Evolutionary conservation across 2,113 vertebrate species (phyloP).

Genomic region (Mystacornis crossleyi): DNA sequence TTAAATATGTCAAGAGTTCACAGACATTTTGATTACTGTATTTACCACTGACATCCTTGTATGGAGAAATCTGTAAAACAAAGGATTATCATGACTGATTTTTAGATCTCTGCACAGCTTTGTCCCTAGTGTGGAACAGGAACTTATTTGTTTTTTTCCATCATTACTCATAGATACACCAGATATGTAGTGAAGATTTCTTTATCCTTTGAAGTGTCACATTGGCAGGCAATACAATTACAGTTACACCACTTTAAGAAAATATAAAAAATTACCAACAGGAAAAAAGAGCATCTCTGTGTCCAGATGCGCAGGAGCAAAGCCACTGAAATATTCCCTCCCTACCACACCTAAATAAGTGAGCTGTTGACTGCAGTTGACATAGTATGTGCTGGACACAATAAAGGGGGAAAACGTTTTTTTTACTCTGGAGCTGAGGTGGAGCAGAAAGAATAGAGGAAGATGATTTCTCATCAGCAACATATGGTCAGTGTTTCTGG

Average conservation of each 20-base stretch:
- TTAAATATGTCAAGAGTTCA: neutral
- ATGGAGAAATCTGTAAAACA: neutral
- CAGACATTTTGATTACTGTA: neutral
- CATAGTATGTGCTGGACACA: neutral
- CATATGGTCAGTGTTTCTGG: neutral
- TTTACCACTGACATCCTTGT: neutral
- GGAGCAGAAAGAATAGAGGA: neutral
- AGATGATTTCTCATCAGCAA: neutral
- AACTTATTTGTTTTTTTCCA: neutral
- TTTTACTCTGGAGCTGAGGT: neutral
- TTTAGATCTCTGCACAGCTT: neutral
- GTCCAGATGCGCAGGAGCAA: neutral
- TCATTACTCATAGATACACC: neutral
- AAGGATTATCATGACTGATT: neutral
- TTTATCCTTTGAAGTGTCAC: neutral
- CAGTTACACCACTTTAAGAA: neutral
- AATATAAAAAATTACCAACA: neutral
- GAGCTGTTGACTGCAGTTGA: neutral
- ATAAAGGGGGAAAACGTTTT: neutral
- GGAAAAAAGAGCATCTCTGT: neutral
- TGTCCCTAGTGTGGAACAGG: neutral
- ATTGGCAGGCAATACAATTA: neutral
- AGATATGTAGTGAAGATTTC: neutral
- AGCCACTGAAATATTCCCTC: neutral
- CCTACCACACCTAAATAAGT: neutral